Evolutionary conservation across 2,113 vertebrate species (phyloP).

Genomic region (Pomatostomus ruficeps): DNA sequence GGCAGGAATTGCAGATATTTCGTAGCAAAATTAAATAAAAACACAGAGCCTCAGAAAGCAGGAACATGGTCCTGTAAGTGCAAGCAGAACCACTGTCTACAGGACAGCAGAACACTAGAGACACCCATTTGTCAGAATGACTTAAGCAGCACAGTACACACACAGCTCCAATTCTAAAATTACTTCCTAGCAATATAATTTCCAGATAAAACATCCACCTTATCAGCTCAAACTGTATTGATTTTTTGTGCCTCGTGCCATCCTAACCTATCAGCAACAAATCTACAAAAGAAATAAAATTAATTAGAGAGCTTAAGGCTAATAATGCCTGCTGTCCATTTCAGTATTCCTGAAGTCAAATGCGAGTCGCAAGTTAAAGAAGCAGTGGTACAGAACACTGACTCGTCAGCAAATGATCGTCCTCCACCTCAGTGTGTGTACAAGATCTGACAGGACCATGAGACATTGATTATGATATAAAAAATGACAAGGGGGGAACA

Average conservation of each 20-base stretch:
- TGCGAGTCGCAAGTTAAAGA: not conserved
- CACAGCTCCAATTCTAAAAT: not conserved
- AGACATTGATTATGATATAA: constrained; percentile 15
- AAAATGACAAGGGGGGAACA: not conserved
- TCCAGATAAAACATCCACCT: not conserved
- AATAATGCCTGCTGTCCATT: not conserved
- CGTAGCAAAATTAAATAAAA: not conserved
- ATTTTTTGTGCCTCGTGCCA: not conserved
- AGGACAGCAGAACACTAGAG: not conserved
- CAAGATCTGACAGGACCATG: not conserved
- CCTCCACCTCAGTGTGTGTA: not conserved
- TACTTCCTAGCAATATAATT: not conserved
- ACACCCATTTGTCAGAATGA: not conserved
- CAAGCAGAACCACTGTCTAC: not conserved
- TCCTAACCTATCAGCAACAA: not conserved
- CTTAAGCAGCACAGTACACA: not conserved
- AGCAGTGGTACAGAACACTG: not conserved
- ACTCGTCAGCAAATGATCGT: not conserved
- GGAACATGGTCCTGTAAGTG: not conserved
- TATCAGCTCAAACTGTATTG: not conserved
- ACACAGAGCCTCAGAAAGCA: not conserved
- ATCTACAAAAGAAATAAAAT: not conserved
- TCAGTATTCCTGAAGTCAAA: not conserved
- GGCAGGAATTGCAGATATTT: not conserved
- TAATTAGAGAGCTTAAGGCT: not conserved